These are phyloP conservation scores for Drosophila kohkoa DNA, from an alignment of 1,140 invertebrate genomes.

Conservation along the genomic window DNA sequence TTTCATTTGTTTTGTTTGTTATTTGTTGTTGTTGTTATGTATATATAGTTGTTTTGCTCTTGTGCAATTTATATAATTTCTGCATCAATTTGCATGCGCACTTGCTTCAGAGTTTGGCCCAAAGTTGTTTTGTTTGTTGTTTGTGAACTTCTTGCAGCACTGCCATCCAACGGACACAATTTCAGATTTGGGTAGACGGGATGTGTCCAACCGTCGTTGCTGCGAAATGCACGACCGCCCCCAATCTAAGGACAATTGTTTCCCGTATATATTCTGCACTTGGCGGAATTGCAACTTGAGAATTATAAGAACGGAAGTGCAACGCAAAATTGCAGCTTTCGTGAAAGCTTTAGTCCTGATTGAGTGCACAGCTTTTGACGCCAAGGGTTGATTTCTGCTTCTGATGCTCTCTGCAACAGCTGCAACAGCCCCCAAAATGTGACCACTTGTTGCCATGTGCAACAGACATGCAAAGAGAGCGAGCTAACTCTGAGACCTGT, in stretches of 20 bases:
- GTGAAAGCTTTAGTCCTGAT: slow-evolving; percentile 44
- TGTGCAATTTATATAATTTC: slow-evolving; percentile 18
- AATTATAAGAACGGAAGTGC: slow-evolving; percentile 63
- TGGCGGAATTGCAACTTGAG: slow-evolving; percentile 58
- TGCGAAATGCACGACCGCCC: slow-evolving; percentile 81
- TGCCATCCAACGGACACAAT: slow-evolving; percentile 73
- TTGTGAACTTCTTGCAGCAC: slow-evolving; percentile 15
- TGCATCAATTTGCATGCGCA: slow-evolving; percentile 44
- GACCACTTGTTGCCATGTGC: slow-evolving; percentile 38
- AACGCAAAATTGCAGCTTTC: slow-evolving; percentile 39
- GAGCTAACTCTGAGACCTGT: not conserved
- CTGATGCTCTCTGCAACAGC: slow-evolving; percentile 1
- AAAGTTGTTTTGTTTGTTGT: slow-evolving; percentile 45
- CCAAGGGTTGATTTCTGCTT: slow-evolving; percentile 36
- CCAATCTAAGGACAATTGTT: slow-evolving; percentile 10
- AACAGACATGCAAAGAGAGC: not conserved
- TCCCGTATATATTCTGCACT: slow-evolving; percentile 49
- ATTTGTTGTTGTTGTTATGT: slow-evolving; percentile 37
- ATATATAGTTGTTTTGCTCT: slow-evolving; percentile 47
- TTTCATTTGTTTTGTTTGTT: slow-evolving; percentile 2
- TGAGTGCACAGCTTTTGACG: slow-evolving; percentile 6
- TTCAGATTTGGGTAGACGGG: slow-evolving; percentile 76
- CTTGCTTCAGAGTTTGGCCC: slow-evolving; percentile 73
- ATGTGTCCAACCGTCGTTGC: slow-evolving; percentile 78
- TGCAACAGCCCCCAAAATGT: slow-evolving; percentile 19